These are phyloP conservation scores for Meriones psammophilus DNA, from an alignment of 2,797 vertebrate genomes.

Conservation along the genomic window DNA sequence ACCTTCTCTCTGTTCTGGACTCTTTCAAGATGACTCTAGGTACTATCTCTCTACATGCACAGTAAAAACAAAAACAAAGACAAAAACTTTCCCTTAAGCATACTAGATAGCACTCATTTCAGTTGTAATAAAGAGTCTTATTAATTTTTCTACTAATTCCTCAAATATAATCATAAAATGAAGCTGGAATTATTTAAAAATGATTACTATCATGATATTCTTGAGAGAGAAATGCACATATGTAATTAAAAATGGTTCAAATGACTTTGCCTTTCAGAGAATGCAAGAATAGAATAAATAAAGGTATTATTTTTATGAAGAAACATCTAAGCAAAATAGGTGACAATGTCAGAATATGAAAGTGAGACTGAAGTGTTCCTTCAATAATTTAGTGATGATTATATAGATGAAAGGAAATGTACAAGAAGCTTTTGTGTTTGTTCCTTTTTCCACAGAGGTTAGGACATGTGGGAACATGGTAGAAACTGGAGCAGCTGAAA, in stretches of 20 bases:
- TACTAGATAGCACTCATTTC: not conserved
- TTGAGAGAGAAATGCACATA: conserved; percentile 36
- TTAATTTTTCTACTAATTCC: conserved; percentile 45
- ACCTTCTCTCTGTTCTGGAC: not conserved
- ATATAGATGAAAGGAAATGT: conserved; percentile 78
- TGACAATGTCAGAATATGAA: conserved; percentile 76
- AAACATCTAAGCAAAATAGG: conserved; percentile 71
- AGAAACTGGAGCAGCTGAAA: conserved; percentile 76
- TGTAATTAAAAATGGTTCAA: conserved; percentile 75
- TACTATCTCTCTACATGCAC: not conserved
- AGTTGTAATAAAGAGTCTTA: conserved; percentile 22
- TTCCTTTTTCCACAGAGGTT: conserved; percentile 72
- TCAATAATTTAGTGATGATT: conserved; percentile 78
- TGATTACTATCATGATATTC: conserved; percentile 51
- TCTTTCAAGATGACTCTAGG: not conserved
- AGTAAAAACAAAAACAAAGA: not conserved
- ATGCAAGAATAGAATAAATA: conserved; percentile 61
- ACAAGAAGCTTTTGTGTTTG: conserved; percentile 79
- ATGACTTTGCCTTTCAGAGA: conserved; percentile 67
- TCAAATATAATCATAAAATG: conserved; percentile 45
- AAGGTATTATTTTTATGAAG: conserved; percentile 63
- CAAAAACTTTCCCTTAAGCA: not conserved
- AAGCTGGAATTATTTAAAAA: conserved; percentile 61
- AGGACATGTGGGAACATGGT: conserved; percentile 71
- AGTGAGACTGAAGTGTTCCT: conserved; percentile 60